These are phyloP conservation scores for Ceratoteleas bidentatus DNA, from an alignment of 1,140 invertebrate species.

Conservation along the genomic window DNA sequence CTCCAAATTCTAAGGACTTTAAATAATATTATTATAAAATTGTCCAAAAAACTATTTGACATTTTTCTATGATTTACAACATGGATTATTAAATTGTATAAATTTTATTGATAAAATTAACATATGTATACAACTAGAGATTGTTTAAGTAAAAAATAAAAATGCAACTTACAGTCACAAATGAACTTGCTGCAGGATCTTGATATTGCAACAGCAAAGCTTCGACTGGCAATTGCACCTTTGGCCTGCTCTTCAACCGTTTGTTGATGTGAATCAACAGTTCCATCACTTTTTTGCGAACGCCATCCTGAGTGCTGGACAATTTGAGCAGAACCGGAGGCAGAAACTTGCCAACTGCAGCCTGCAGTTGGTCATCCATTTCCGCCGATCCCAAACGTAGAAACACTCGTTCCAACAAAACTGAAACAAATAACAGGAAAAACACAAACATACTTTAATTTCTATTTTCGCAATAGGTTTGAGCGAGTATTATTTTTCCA, in stretches of 20 bases:
- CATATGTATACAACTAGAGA: no score
- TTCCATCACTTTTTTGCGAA: constrained; percentile 95
- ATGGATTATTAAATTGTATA: no score
- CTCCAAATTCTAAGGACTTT: no score
- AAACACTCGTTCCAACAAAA: constrained; percentile 93
- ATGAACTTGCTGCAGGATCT: constrained; percentile 89
- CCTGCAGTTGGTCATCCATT: constrained; percentile 93
- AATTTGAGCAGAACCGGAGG: constrained; percentile 94
- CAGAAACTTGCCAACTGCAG: constrained; percentile 91
- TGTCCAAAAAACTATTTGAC: no score
- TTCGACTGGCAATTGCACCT: constrained; percentile 94
- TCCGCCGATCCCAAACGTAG: constrained; percentile 93
- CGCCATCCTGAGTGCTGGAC: constrained; percentile 91
- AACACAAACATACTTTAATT: no score
- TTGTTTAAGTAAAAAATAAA: constrained; percentile 9
- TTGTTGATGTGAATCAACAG: constrained; percentile 96
- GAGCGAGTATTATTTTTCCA: no score
- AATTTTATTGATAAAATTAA: no score
- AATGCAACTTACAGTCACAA: constrained; percentile 87
- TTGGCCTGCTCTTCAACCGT: constrained; percentile 90
- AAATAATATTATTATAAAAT: no score
- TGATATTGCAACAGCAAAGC: constrained; percentile 90
- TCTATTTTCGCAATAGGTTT: no score
- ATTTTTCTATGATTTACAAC: no score
- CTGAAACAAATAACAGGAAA: constrained; percentile 81